A percentile compares a stretch with the other conserved stretches of the same genome.
Evolutionary conservation across 2,888 invertebrate genomes (phyloP).

Genomic region (Melanophora roralis): DNA sequence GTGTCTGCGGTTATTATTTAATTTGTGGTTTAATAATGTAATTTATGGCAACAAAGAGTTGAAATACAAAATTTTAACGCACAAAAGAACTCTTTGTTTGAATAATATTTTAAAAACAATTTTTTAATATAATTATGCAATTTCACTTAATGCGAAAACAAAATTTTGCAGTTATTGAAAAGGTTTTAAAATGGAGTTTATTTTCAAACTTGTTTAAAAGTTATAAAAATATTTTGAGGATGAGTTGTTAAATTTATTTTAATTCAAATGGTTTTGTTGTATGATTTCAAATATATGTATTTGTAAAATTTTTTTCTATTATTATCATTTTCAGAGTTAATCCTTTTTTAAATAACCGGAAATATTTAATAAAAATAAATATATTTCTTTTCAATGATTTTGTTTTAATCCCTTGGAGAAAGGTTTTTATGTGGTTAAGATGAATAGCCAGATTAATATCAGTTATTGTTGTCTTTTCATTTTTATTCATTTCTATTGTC

Average conservation of each 20-base stretch:
- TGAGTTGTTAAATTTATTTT: neutral
- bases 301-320: neutral
- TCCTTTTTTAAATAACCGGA: constrained; percentile 31
- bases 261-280: neutral
- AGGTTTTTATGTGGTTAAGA: neutral
- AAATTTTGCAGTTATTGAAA: constrained; percentile 25
- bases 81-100: constrained; percentile 1
- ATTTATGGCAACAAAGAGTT: constrained; percentile 42
- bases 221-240: neutral
- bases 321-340: constrained; percentile 38
- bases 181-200: neutral
- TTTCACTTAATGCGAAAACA: neutral
- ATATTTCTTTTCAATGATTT: neutral
- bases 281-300: neutral
- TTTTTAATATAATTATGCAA: constrained; percentile 22
- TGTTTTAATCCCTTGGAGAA: constrained; percentile 16
- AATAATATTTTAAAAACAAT: constrained; percentile 20
- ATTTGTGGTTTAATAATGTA: constrained; percentile 64
- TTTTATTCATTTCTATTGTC: neutral
- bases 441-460: neutral
- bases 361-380: constrained; percentile 10
- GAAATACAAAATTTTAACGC: constrained; percentile 8
- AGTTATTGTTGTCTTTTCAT: neutral
- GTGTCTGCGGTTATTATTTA: constrained; percentile 59
- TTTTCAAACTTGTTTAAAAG: no score